Evolutionary conservation across 2,113 vertebrate genomes (phyloP).

Genomic region (Hucho hucho): DNA sequence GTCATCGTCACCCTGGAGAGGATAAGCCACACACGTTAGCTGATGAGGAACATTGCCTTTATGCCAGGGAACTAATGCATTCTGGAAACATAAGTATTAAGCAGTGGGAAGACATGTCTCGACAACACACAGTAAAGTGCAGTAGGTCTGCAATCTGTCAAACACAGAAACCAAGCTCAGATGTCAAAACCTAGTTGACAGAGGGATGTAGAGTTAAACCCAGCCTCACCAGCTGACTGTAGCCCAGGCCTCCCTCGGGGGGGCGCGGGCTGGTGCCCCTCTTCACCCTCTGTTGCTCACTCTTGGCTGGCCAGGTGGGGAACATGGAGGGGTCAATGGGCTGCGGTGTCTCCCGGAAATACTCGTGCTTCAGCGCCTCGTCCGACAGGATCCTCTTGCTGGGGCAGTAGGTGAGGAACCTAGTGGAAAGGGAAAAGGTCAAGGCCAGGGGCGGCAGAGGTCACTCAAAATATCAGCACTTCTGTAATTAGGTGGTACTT

Average conservation of each 20-base stretch:
- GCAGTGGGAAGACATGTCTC: too few relatives aligned
- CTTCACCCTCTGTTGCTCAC: constrained; percentile 93
- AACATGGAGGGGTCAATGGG: constrained; percentile 98
- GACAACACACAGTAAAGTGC: too few relatives aligned
- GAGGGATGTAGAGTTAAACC: too few relatives aligned
- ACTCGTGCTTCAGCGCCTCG: constrained; percentile 91
- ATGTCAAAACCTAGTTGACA: too few relatives aligned
- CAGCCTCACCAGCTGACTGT: constrained; percentile 87
- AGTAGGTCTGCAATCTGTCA: too few relatives aligned
- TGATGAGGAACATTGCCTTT: neutral
- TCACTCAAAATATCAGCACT: neutral
- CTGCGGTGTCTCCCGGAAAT: constrained; percentile 87
- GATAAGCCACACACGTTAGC: constrained; percentile 9
- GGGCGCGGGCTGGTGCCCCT: constrained; percentile 91
- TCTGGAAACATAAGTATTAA: neutral
- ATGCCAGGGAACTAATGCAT: neutral
- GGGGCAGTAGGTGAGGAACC: constrained; percentile 94
- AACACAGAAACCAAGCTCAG: too few relatives aligned
- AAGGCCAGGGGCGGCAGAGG: neutral
- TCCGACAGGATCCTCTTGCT: constrained; percentile 86
- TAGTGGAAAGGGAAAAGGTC: constrained; percentile 42
- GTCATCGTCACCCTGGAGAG: constrained; percentile 90
- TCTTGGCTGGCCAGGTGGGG: constrained; percentile 97
- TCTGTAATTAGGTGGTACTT: neutral
- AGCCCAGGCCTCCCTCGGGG: constrained; percentile 92